Conservation (phyloP, 2,888 invertebrate genomes). For the Thysanoteuthis rhombus region DNA sequence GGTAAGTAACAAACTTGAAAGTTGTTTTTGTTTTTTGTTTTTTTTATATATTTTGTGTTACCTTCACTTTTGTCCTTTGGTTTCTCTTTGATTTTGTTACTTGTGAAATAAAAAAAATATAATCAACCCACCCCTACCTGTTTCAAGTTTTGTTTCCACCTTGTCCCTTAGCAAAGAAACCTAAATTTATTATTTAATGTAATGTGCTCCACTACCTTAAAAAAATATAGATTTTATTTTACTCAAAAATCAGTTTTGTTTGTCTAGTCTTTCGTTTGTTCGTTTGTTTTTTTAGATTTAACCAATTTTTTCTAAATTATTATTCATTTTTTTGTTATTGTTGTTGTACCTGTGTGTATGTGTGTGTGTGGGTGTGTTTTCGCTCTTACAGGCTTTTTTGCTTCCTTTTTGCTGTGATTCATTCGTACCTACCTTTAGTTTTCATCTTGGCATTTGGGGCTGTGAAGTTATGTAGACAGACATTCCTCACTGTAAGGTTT, state of each 20-base stretch:
- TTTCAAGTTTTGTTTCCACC: neutral
- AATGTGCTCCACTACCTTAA: neutral
- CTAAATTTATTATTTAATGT: neutral
- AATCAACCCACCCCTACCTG: neutral
- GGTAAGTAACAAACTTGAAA: slow-evolving; percentile 25
- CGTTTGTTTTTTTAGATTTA: neutral
- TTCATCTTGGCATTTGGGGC: neutral
- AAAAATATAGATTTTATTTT: neutral
- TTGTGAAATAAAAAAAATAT: neutral
- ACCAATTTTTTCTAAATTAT: neutral
- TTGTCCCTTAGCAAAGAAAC: neutral
- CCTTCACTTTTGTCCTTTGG: neutral
- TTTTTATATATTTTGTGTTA: neutral
- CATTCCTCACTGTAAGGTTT: neutral
- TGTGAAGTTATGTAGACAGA: neutral
- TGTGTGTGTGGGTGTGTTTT: neutral
- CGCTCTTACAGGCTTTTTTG: neutral
- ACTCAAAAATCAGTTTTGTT: neutral
- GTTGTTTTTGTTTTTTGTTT: neutral
- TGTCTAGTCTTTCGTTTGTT: neutral
- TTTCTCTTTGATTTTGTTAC: neutral
- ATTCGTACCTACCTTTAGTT: neutral
- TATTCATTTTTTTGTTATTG: neutral
- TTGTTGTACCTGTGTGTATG: neutral
- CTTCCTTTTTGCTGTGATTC: neutral